Base-by-base conservation (phyloP, 1,140 invertebrate species). In the Brachionus paranguensis region DNA sequence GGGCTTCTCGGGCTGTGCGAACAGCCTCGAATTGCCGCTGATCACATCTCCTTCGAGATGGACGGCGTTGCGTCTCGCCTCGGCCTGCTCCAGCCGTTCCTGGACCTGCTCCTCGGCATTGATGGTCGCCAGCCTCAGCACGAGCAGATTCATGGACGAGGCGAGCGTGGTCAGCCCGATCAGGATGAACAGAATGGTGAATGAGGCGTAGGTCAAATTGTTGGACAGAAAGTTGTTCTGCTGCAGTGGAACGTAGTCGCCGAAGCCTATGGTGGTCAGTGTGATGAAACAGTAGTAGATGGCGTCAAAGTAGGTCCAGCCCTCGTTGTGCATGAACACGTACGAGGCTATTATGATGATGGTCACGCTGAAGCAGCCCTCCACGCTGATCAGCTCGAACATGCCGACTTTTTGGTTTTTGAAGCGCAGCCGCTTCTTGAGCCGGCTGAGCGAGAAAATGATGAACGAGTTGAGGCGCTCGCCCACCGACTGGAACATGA, bases 241-340 rank as follows among this genome's bases (percentile, higher is more conserved):
- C 92, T 98, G 92, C 89, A 92, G 87, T 2, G 91, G 91, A 7
- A 93, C 92, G 87, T 91, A 92, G 86, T 93, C 92, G 11, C 92
- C 92, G 86, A 92, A 92, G 24, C 90, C 89, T 24, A 99, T 99
- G 17, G 96, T 99, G 0, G 96, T 99, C 45, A 99, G 90, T 0
- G 97, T 99, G 68, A 99, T 96, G 89, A 99, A 99, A 88, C 97
- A 99, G 88, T 99, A 99, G 89, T 99, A 99, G 86, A 99, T 95
- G 81, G 95, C 95, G 88, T 99, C 96, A 87, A 99, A 96, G 88
- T 99, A 99, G 84, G 94, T 93, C 97, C 97, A 99, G 2, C 94
- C 93, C 88, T 99, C 97, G 87, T 97, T 98, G 41, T 93, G 91
- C 7, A 94, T 95, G 90, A 99, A 99, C 1, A 96, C 95, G 0